A percentile compares a stretch with the other conserved stretches of the same genome.
Evolutionary conservation across 2,113 vertebrate species (phyloP).

Genomic region (Porphyrio hochstetteri): DNA sequence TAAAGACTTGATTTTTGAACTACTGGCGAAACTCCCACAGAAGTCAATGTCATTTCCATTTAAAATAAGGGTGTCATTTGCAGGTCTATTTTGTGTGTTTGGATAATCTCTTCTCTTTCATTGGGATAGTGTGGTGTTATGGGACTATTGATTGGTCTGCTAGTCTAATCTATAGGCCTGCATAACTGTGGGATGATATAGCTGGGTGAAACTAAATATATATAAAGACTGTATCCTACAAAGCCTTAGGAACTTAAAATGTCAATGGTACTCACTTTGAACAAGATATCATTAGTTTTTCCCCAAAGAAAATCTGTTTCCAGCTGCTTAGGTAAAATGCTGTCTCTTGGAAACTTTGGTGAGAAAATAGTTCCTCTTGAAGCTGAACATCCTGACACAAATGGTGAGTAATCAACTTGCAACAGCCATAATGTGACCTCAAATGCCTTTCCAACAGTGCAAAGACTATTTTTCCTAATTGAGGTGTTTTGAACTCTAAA

Average conservation of each 20-base stretch:
- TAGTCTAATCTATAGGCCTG: neutral
- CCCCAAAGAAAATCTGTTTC: neutral
- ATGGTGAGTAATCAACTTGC: neutral
- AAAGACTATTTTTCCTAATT: neutral
- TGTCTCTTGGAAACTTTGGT: neutral
- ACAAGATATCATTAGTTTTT: neutral
- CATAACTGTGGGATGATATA: neutral
- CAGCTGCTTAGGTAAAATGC: neutral
- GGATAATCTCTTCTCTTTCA: neutral
- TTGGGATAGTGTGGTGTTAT: neutral
- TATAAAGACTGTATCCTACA: neutral
- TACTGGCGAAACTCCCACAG: neutral
- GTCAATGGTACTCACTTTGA: neutral
- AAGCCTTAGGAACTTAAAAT: neutral
- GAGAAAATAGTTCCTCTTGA: neutral
- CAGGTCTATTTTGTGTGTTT: neutral
- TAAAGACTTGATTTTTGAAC: neutral
- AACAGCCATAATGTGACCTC: neutral
- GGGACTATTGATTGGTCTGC: neutral
- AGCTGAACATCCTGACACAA: neutral
- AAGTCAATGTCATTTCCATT: neutral
- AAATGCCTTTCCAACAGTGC: neutral
- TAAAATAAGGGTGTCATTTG: neutral
- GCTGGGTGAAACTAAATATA: neutral
- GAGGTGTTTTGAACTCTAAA: neutral